These are phyloP conservation scores for Laterallus jamaicensis DNA, from an alignment of 2,113 vertebrate genomes.

Conservation along the genomic window DNA sequence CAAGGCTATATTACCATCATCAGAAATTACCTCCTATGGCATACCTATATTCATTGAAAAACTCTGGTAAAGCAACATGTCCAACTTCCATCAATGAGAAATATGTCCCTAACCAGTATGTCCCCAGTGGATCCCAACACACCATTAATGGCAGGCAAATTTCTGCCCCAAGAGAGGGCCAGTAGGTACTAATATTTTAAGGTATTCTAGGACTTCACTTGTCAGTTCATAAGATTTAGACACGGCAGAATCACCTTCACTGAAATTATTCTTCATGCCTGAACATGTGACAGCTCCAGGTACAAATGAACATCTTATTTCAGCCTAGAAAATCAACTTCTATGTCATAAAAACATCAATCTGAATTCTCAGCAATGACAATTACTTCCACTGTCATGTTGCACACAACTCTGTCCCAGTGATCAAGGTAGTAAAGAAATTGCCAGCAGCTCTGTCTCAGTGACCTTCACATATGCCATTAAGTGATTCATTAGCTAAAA, in stretches of 20 bases:
- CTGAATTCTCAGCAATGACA: neutral
- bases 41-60: neutral
- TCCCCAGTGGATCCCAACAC: neutral
- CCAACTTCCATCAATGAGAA: neutral
- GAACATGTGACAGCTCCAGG: neutral
- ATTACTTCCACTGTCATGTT: neutral
- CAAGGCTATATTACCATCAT: neutral
- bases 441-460: neutral
- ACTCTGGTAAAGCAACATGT: neutral
- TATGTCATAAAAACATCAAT: neutral
- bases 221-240: neutral
- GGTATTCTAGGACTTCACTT: neutral
- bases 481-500: neutral
- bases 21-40: neutral
- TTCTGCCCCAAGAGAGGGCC: neutral
- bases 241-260: neutral
- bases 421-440: neutral
- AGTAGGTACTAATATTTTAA: neutral
- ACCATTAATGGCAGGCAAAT: neutral
- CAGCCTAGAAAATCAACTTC: neutral
- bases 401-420: neutral
- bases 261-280: neutral
- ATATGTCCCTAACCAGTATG: neutral
- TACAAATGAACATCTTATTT: neutral
- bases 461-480: neutral